These are phyloP conservation scores for Cerastis leucographa DNA, from an alignment of 2,888 invertebrate genomes.

Conservation along the genomic window DNA sequence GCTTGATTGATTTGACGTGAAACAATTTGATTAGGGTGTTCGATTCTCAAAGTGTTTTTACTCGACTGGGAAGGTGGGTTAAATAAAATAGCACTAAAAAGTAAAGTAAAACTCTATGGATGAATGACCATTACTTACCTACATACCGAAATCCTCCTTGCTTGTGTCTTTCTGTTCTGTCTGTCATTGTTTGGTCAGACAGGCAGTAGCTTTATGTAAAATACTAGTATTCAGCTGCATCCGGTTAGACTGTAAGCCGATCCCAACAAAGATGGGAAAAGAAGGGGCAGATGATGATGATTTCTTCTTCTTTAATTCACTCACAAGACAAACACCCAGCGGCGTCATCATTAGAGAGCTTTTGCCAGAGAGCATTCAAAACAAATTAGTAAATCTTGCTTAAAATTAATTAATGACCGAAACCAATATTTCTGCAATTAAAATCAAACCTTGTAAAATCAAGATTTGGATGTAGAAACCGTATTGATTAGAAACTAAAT, in stretches of 20 bases:
- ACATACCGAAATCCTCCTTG: not conserved
- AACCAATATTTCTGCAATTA: constrained; percentile 47
- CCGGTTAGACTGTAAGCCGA: not conserved
- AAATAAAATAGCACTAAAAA: not conserved
- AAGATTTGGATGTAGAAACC: not conserved
- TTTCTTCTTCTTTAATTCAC: not conserved
- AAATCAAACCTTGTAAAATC: constrained; percentile 29
- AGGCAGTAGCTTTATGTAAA: not conserved
- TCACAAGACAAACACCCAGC: not conserved
- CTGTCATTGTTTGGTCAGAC: not conserved
- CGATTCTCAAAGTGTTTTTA: not conserved
- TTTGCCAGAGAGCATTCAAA: constrained; percentile 1
- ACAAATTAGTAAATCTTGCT: not conserved
- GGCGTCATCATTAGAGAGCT: constrained; percentile 6
- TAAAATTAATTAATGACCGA: constrained; percentile 33
- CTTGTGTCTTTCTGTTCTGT: not conserved
- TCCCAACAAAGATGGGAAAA: not conserved
- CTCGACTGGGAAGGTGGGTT: not conserved
- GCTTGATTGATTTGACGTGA: constrained; percentile 21
- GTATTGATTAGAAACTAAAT: constrained; percentile 19
- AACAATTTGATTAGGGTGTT: not conserved
- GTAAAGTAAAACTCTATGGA: not conserved
- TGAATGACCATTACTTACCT: not conserved
- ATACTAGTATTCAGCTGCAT: not conserved
- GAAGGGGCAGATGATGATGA: not conserved